Percentiles rank a stretch among this genome's conserved stretches.
Evolutionary conservation across 2,113 vertebrate genomes (phyloP).

Genomic region (Arvicanthis niloticus): DNA sequence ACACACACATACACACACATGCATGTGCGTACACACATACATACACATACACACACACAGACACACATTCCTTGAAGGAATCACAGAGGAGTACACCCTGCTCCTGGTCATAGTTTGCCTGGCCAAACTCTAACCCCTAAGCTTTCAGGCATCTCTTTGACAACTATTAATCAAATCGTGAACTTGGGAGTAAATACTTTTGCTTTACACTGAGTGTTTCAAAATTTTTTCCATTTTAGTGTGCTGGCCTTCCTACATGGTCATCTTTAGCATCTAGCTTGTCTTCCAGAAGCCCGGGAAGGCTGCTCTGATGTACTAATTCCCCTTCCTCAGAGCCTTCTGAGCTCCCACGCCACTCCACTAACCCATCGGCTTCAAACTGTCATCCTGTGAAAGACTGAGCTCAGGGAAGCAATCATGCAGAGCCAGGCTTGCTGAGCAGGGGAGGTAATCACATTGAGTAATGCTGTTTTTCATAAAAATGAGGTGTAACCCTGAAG

Average conservation of each 20-base stretch:
- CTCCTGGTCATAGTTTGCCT: not conserved
- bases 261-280: not conserved
- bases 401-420: not conserved
- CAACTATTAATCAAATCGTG: not conserved
- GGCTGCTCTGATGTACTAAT: not conserved
- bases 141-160: not conserved
- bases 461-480: slow-evolving; percentile 60
- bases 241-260: not conserved
- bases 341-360: not conserved
- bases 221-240: not conserved
- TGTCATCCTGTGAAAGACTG: not conserved
- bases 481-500: slow-evolving; percentile 26
- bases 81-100: not conserved
- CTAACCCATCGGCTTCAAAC: not conserved
- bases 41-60: not conserved
- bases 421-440: not conserved
- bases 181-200: not conserved
- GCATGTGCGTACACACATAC: not conserved
- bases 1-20: not conserved
- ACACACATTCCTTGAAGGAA: not conserved
- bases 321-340: not conserved
- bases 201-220: not conserved
- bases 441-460: not conserved
- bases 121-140: not conserved
- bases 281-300: not conserved